Conservation (phyloP, 2,113 vertebrate genomes). For the Phoxinus phoxinus region DNA sequence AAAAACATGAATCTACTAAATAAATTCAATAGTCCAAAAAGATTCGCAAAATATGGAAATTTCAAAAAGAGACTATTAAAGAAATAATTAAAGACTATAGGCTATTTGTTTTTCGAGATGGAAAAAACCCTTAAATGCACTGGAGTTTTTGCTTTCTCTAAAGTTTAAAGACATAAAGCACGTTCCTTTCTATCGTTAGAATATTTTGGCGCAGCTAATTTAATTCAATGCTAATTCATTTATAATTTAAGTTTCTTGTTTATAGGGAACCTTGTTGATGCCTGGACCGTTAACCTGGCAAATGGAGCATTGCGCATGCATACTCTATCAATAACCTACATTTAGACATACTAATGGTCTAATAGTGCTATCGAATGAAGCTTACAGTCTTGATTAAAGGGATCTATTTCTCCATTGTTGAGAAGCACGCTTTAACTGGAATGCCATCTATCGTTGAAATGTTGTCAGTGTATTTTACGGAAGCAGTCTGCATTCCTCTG, state of each 20-base stretch:
- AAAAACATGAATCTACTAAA: neutral
- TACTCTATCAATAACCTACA: neutral
- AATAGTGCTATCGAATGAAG: neutral
- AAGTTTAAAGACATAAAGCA: neutral
- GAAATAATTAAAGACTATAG: too few relatives aligned
- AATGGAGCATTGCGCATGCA: neutral
- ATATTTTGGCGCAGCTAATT: neutral
- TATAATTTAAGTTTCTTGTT: neutral
- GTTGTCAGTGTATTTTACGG: conserved; percentile 9
- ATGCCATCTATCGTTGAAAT: conserved; percentile 50
- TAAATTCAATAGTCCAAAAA: neutral
- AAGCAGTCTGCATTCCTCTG: conserved; percentile 17
- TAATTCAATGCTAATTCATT: neutral
- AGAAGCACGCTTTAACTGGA: neutral
- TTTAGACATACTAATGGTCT: neutral
- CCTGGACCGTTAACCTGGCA: neutral
- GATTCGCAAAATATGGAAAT: neutral
- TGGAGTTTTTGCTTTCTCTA: too few relatives aligned
- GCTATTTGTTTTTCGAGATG: neutral
- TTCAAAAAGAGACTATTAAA: neutral
- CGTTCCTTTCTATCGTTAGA: neutral
- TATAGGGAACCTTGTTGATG: neutral
- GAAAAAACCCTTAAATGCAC: neutral
- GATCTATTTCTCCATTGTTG: neutral
- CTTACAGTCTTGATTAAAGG: neutral